Base-by-base conservation (phyloP, 2,888 invertebrate genomes). In the Erpobdella octoculata region DNA sequence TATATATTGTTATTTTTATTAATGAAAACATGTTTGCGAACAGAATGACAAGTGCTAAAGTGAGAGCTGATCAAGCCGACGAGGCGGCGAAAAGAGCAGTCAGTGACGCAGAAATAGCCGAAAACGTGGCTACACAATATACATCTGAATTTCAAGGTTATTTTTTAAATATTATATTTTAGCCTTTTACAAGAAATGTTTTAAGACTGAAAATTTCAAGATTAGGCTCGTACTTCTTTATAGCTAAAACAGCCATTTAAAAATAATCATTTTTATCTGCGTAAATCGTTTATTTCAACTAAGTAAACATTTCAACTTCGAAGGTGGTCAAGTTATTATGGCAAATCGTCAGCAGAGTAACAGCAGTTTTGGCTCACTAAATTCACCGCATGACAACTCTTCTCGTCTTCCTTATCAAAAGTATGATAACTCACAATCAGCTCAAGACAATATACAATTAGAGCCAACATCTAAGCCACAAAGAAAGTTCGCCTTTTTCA, bases 11-110 rank as follows among this genome's bases (percentile, higher is more conserved):
- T 21, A 59, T 59, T 21, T 59, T 15, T 21, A 59, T 15, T 9
- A 9, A n/a, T 59, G 9, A 9, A 28, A 12, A 64, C 28, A 64
- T 64, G 18, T 64, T 64, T 21, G 15, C 93, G 81, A 76, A 46
- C 78, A 72, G 72, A 41, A 72, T 72, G 72, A 67, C 72, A 25
- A 72, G 72, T 21, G 72, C 72, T 28, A 64, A 68, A 25, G 66
- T 72, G 58, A 72, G 66, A 38, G 38, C 59, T 18, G 66, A 72
- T 33, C 72, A 72, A 59, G 72, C 58, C 9, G 67, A 72, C 12
- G 72, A 68, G 35, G 66, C 58, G 37, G 72, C 58, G 12, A 66
- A 41, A 37, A 72, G 41, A 33, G 67, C 72, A 1, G 37, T 31
- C 18, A 25, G 35, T 31, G 72, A 72, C 37, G 72, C 72, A 25